phyloP scores from a whole-genome alignment of 2,888 invertebrate genomes.

The Maniola hyperantus region DNA sequence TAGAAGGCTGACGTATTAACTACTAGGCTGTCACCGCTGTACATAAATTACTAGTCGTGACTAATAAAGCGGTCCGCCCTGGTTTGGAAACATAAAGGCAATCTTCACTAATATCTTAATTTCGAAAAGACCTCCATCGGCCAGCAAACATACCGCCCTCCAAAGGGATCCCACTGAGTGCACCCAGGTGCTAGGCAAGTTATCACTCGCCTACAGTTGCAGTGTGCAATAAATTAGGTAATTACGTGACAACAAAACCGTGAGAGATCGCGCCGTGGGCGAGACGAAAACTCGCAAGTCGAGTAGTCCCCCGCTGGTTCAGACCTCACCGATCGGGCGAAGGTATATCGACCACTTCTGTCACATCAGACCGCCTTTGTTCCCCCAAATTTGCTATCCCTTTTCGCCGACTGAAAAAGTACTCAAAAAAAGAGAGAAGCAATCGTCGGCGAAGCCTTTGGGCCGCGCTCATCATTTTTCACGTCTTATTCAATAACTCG shows the following conservation, averaged over 20 bases:
- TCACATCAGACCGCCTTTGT: slow-evolving; percentile 74
- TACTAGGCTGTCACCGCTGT: too few relatives aligned
- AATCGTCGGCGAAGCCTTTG: slow-evolving; percentile 73
- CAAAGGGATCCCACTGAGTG: slow-evolving; percentile 51
- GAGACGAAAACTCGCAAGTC: slow-evolving; percentile 53
- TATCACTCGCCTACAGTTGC: slow-evolving; percentile 49
- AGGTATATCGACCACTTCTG: slow-evolving; percentile 58
- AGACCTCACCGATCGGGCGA: slow-evolving; percentile 68
- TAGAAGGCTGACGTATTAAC: too few relatives aligned
- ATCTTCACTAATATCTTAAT: slow-evolving; percentile 73
- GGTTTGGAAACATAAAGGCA: slow-evolving; percentile 53
- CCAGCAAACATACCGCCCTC: slow-evolving; percentile 73
- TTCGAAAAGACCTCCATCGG: slow-evolving; percentile 74
- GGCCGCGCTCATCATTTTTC: slow-evolving; percentile 78
- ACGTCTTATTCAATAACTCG: slow-evolving; percentile 82
- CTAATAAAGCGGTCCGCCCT: slow-evolving; percentile 64
- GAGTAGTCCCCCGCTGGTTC: slow-evolving; percentile 67
- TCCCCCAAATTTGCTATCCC: slow-evolving; percentile 65
- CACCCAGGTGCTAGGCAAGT: slow-evolving; percentile 55
- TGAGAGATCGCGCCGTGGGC: slow-evolving; percentile 63
- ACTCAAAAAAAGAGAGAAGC: slow-evolving; percentile 55
- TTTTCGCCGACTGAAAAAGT: slow-evolving; percentile 48
- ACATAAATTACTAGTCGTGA: slow-evolving; percentile 45
- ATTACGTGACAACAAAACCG: slow-evolving; percentile 77
- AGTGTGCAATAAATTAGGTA: slow-evolving; percentile 75